These are phyloP conservation scores for Stenodera caucasica DNA, from an alignment of 2,888 invertebrate species.

Conservation along the genomic window DNA sequence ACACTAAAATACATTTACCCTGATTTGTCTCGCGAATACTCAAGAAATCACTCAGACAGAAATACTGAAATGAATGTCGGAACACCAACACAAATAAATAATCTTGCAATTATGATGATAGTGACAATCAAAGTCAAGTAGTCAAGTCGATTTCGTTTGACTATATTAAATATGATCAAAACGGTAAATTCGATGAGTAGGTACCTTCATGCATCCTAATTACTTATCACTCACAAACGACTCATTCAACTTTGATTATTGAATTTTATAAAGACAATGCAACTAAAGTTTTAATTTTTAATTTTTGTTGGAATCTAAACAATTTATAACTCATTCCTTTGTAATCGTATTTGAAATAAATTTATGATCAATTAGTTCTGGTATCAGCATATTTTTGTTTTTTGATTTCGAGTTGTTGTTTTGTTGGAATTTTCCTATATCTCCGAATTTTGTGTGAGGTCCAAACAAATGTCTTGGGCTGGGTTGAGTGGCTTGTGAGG, in stretches of 20 bases:
- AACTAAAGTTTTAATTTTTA: constrained; percentile 10
- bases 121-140: no score
- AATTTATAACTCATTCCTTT: constrained; percentile 5
- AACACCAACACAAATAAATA: neutral
- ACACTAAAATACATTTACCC: neutral
- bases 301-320: neutral
- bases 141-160: no score
- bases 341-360: neutral
- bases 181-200: neutral
- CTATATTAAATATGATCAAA: neutral
- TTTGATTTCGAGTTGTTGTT: neutral
- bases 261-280: constrained; percentile 10
- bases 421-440: neutral
- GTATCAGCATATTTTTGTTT: neutral
- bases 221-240: neutral
- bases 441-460: constrained; percentile 5
- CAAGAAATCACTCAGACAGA: constrained; percentile 7
- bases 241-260: constrained; percentile 10
- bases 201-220: neutral
- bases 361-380: no score
- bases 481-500: neutral
- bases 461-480: neutral
- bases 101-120: no score
- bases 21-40: constrained; percentile 12
- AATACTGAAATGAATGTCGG: neutral